Evolutionary conservation across 2,888 invertebrate species (phyloP), one percentile per base, ranked within the genome.

Genomic region (Meiosimyza platycephala): DNA sequence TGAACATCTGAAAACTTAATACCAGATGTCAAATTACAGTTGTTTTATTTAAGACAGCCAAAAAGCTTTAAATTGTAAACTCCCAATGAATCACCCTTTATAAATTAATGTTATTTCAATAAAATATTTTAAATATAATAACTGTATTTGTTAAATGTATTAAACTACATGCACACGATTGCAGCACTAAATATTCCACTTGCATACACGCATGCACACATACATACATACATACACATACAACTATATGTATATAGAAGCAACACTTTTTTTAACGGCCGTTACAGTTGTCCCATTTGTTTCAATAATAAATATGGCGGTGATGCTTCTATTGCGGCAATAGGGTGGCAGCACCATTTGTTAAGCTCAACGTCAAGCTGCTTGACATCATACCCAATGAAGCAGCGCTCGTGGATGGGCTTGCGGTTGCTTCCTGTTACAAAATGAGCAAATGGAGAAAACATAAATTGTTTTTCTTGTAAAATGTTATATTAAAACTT

Each of bases 301-400:
- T 54, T 40, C 33, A 54, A 47, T 40, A 40, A 6, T 16, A 22
- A 28, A 63, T 18, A 40, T 40, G 47, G 63, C 64, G 60, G 48
- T 16, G 47, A 28, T 28, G 18, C 63, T 12, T 75, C 71, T 78
- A 76, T 74, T 80, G 78, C 50, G 78, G 77, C 65, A 76, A 73
- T 76, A 83, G 82, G 65, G 79, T 80, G 78, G 83, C 73, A 75
- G 85, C 71, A 76, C 82, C 82, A 78, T 81, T 81, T 75, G 80
- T 79, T 76, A 86, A 79, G 65, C 83, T 84, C 81, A 86, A 80
- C 73, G 84, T 80, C 76, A 87, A 79, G 59, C 83, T 81, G 79
- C 82, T 84, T 65, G 85, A 80, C 77, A 86, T 83, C 78, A 86
- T 79, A 74, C 83, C 82, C 72, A 84, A 77, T 13, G 76, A 71